These are phyloP conservation scores for Perodicticus potto DNA, from an alignment of 2,797 vertebrate genomes.

Conservation along the genomic window DNA sequence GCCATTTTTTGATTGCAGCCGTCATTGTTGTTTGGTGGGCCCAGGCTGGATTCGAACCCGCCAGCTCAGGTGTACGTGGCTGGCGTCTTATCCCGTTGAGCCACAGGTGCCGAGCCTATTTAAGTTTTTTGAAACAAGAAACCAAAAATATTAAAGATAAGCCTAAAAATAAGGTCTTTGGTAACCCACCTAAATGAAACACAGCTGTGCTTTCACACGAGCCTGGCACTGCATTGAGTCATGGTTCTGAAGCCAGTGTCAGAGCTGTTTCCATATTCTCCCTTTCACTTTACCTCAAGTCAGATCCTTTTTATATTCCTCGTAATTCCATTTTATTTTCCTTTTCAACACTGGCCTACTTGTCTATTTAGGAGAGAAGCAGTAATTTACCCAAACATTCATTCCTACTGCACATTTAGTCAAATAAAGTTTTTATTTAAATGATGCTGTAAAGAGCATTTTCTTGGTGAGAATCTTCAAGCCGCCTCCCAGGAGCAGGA, in stretches of 20 bases:
- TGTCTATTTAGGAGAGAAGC: too few species aligned
- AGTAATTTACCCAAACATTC: accelerated
- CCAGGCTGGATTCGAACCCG: too few species aligned
- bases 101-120: too few species aligned
- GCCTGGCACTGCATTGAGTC: accelerated
- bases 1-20: too few species aligned
- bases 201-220: accelerated
- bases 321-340: accelerated
- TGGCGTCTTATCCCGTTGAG: too few species aligned
- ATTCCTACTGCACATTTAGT: accelerated
- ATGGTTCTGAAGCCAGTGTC: neutral
- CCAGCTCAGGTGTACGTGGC: too few species aligned
- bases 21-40: too few species aligned
- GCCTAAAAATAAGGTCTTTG: neutral
- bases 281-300: neutral
- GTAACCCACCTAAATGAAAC: neutral
- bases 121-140: neutral
- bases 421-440: too few species aligned
- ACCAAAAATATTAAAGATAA: neutral
- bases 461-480: too few species aligned
- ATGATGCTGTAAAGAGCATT: too few species aligned
- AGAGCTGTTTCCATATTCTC: neutral
- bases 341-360: too few species aligned
- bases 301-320: neutral
- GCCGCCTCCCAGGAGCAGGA: too few species aligned